Percentiles rank a stretch among this genome's conserved stretches.
phyloP scores from a whole-genome alignment of 1,140 invertebrate genomes.

The Zaprionus africanus region DNA sequence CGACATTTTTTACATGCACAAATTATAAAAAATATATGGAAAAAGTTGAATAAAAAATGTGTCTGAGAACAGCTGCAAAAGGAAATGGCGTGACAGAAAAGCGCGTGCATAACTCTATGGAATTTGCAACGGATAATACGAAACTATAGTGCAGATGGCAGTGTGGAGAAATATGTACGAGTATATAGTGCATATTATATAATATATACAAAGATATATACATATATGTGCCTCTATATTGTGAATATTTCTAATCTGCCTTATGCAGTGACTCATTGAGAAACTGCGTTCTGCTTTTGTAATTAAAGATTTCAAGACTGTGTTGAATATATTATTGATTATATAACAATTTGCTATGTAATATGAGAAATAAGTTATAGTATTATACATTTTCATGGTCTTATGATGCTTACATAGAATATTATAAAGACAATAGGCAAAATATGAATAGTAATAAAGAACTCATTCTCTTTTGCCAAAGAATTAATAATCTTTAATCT shows the following conservation, averaged over 20 bases:
- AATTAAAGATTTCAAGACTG: background rate
- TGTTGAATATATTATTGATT: background rate
- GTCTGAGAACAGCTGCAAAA: slow-evolving; percentile 17
- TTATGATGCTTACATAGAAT: background rate
- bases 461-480: too few relatives aligned
- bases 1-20: slow-evolving; percentile 12
- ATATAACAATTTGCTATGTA: background rate
- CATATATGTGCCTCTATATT: background rate
- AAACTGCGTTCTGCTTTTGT: background rate
- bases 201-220: background rate
- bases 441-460: too few relatives aligned
- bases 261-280: background rate
- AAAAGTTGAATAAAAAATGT: slow-evolving; percentile 16
- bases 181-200: background rate
- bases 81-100: slow-evolving; percentile 21
- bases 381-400: background rate
- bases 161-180: background rate
- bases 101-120: slow-evolving; percentile 53
- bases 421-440: background rate
- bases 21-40: slow-evolving; percentile 8
- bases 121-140: slow-evolving; percentile 34
- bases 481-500: too few relatives aligned
- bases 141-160: background rate
- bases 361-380: background rate
- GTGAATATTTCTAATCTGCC: background rate